Percentiles rank a stretch among this genome's conserved stretches.
phyloP scores from a whole-genome alignment of 2,888 invertebrate species.

The Agriopis marginaria region DNA sequence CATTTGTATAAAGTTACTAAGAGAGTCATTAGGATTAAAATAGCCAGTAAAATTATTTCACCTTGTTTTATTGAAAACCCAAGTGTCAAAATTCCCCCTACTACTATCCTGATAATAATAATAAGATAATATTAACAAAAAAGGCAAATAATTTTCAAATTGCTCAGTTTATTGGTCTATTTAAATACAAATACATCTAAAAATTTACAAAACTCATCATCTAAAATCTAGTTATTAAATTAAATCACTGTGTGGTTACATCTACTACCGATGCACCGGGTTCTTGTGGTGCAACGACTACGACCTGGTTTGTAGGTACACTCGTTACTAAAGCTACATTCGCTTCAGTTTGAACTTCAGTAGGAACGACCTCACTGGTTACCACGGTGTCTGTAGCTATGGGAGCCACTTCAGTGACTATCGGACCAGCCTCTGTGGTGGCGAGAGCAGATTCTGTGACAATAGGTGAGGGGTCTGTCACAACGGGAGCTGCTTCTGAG shows the following conservation, averaged over 20 bases:
- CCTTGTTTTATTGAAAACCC: constrained; percentile 22
- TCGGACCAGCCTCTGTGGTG: background rate
- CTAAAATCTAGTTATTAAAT: constrained; percentile 36
- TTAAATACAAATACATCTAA: constrained; percentile 43
- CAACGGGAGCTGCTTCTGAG: constrained; percentile 6
- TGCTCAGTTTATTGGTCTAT: constrained; percentile 46
- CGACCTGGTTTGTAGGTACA: constrained; percentile 26
- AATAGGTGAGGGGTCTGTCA: background rate
- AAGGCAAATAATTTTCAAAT: constrained; percentile 23
- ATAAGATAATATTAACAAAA: background rate
- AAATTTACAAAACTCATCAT: constrained; percentile 40
- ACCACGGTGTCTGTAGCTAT: constrained; percentile 1
- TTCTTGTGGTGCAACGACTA: constrained; percentile 59
- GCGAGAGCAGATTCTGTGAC: constrained; percentile 1
- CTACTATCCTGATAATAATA: background rate
- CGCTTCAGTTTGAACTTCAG: constrained; percentile 36
- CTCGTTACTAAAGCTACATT: constrained; percentile 22
- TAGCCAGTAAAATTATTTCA: constrained; percentile 22
- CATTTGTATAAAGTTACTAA: constrained; percentile 72
- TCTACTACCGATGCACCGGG: constrained; percentile 70
- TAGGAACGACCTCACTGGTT: constrained; percentile 27
- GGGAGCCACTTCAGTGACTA: constrained; percentile 20
- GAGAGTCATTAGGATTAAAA: constrained; percentile 74
- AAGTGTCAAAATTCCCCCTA: background rate
- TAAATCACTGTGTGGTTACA: constrained; percentile 62